phyloP scores from a whole-genome alignment of 1,140 invertebrate species.

The Drosophila ananassae region DNA sequence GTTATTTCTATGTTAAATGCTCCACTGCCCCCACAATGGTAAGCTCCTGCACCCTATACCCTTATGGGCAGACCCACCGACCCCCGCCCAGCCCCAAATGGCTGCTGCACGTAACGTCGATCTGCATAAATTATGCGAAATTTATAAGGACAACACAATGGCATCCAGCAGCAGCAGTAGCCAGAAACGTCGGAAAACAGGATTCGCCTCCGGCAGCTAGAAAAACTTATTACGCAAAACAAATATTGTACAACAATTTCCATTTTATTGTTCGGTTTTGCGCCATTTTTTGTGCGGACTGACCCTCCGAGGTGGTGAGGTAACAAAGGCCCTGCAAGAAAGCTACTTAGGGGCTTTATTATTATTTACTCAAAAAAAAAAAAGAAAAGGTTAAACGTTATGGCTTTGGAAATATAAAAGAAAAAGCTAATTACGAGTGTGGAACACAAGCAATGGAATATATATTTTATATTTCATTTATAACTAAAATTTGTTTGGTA shows the following conservation, averaged over 20 bases:
- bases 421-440: too few relatives aligned
- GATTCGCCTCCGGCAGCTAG: conserved; percentile 36
- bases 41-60: not conserved
- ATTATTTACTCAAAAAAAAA: not conserved
- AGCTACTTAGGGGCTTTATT: conserved; percentile 11
- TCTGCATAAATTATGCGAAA: conserved; percentile 81
- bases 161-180: conserved; percentile 22
- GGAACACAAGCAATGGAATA: too few relatives aligned
- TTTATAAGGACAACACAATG: conserved; percentile 74
- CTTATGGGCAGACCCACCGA: not conserved
- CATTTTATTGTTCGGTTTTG: conserved; percentile 49
- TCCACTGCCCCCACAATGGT: conserved; percentile 71
- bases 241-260: conserved; percentile 75
- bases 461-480: too few relatives aligned
- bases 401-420: not conserved
- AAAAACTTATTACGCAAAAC: conserved; percentile 75
- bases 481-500: too few relatives aligned
- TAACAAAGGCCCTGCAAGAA: conserved; percentile 18
- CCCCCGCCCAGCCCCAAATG: conserved; percentile 5
- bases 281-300: conserved; percentile 5
- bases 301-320: not conserved
- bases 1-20: conserved; percentile 83
- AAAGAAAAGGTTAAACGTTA: conserved; percentile 12
- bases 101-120: conserved; percentile 77
- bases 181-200: not conserved